Evolutionary conservation across 2,113 vertebrate genomes (phyloP).

Genomic region (Egretta garzetta): DNA sequence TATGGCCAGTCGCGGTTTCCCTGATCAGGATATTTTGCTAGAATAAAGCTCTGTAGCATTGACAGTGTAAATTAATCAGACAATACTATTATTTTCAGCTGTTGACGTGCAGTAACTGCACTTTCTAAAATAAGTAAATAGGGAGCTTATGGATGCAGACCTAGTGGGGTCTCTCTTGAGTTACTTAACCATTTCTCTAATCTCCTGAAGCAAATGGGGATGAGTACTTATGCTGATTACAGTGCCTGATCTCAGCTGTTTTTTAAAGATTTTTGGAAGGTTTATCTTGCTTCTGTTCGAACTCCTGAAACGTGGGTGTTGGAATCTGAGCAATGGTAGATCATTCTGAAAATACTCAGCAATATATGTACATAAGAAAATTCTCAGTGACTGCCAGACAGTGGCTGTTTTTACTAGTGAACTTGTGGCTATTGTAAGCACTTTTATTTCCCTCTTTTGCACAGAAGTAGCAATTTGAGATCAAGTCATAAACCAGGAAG

Average conservation of each 20-base stretch:
- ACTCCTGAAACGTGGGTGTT: not conserved
- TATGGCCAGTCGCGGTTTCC: not conserved
- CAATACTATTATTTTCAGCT: not conserved
- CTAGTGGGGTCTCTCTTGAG: not conserved
- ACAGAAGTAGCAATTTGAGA: not conserved
- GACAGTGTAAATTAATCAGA: not conserved
- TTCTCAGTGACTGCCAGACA: not conserved
- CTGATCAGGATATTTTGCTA: not conserved
- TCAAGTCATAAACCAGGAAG: not conserved
- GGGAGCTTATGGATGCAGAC: not conserved
- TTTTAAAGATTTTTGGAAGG: not conserved
- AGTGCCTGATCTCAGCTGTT: not conserved
- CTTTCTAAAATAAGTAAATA: not conserved
- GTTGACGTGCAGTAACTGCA: rapidly evolving
- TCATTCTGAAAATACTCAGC: not conserved
- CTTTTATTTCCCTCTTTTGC: not conserved
- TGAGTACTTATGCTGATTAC: not conserved
- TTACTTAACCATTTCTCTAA: not conserved
- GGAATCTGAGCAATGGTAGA: not conserved
- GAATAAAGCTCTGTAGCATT: not conserved
- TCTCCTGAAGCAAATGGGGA: not conserved
- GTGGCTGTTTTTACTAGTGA: not conserved
- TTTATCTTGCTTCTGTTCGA: not conserved
- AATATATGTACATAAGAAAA: not conserved
- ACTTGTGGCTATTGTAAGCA: not conserved